Percentiles rank a stretch among this genome's conserved stretches.
Conservation (phyloP, 1,140 invertebrate species). For the Teleogryllus occipitalis region DNA sequence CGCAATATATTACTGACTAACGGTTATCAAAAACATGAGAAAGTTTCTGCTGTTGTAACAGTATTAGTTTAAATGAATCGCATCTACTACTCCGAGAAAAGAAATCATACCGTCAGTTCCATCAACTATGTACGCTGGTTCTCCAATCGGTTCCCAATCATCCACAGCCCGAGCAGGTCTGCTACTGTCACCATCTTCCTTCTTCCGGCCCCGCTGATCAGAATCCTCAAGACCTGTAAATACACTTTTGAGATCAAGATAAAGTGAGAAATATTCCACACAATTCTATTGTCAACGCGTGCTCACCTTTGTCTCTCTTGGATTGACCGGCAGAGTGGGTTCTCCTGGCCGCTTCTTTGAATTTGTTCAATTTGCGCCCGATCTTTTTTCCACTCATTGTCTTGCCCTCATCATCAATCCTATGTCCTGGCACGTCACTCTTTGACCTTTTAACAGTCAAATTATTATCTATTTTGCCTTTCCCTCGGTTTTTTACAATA, state of each 20-base stretch:
- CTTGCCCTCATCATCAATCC: background rate
- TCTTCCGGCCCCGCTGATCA: background rate
- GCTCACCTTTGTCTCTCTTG: background rate
- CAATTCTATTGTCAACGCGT: no score
- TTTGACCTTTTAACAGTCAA: background rate
- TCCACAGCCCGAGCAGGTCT: conserved; percentile 28
- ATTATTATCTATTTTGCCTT: background rate
- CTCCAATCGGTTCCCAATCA: conserved; percentile 14
- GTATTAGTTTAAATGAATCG: no score
- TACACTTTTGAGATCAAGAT: no score
- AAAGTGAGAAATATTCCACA: no score
- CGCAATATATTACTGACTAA: no score
- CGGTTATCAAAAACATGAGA: no score
- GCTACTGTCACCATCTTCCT: background rate
- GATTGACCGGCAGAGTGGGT: background rate
- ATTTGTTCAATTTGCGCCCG: background rate
- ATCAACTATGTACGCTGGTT: conserved; percentile 15
- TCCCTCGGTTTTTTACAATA: background rate
- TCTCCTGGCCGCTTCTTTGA: background rate
- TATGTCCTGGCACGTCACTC: background rate
- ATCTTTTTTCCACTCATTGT: background rate
- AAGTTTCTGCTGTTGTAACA: no score
- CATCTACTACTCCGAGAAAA: background rate
- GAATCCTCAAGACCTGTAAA: no score
- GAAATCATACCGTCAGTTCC: conserved; percentile 4